Evolutionary conservation across 1,140 invertebrate species (phyloP), one percentile per base, ranked within the genome.

Genomic region (Cepaea nemoralis): DNA sequence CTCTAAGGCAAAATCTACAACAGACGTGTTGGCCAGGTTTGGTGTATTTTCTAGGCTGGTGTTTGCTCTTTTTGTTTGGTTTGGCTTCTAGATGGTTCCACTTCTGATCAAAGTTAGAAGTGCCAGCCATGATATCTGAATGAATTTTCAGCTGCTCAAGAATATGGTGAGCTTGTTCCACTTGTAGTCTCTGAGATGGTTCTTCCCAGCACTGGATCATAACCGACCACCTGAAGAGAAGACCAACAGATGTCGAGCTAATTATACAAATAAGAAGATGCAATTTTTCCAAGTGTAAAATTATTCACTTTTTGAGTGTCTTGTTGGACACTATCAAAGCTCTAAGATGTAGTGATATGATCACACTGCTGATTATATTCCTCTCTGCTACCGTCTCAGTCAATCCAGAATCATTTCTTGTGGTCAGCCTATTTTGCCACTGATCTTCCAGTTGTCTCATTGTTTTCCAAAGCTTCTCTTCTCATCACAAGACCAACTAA

Each of bases 181-280:
- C 84, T 42, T 83, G 77, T 24, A 85, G 84, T 45, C 88, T 67
- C 45, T 87, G 48, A 12, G 80, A 63, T 40, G 81, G 69, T 8
- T 86, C 76, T 40, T 84, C 67, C 87, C 88, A 90, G 82, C 89
- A 90, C 66, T 85, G 82, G 75, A 84, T 77, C 87, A 90, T 90
- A 19, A 90, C 77, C n/a, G 87, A 85, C 83, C 85, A 87, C 74
- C 89, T 90, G 8, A 10, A 39, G 8, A 10, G 42, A 31, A 45
- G 8, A 24, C 5, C 19, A 55, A 55, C 2, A 55, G 6, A 55
- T 22, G n/a, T 16, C 42, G 16, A n/a, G n/a, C n/a, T n/a, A n/a
- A n/a, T n/a, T n/a, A n/a, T n/a, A n/a, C n/a, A n/a, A n/a, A n/a
- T n/a, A n/a, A n/a, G n/a, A 31, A 63, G 19, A 77, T n/a, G 31